A percentile compares a stretch with the other conserved stretches of the same genome.
Evolutionary conservation across 2,113 vertebrate species (phyloP).

Genomic region (Orcinus orca): DNA sequence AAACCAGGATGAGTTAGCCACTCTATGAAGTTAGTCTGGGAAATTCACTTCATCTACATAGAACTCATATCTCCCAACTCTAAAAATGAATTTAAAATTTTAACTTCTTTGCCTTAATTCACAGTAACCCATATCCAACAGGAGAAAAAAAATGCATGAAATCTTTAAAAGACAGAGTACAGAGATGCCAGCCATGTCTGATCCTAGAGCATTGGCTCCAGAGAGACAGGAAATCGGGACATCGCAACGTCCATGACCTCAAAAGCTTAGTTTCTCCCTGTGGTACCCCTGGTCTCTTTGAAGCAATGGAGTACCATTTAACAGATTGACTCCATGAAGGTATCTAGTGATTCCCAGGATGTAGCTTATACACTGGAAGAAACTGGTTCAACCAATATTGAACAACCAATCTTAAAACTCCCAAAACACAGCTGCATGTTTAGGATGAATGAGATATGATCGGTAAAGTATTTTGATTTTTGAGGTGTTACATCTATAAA

Average conservation of each 20-base stretch:
- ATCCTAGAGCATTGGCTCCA: not conserved
- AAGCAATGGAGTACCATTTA: not conserved
- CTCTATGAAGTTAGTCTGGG: not conserved
- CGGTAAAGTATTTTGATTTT: constrained; percentile 29
- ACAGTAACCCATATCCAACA: not conserved
- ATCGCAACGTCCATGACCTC: not conserved
- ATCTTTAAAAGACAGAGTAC: not conserved
- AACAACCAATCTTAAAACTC: not conserved
- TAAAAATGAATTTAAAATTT: not conserved
- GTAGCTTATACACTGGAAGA: not conserved
- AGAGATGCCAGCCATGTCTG: not conserved
- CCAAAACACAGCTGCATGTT: not conserved
- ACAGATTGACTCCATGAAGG: not conserved
- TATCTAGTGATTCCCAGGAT: not conserved
- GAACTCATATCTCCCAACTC: not conserved
- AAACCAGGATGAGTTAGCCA: not conserved
- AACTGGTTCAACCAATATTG: not conserved
- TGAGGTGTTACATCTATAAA: not conserved
- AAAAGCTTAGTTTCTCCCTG: not conserved
- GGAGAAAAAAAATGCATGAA: not conserved
- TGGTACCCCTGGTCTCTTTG: not conserved
- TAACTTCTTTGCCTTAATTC: not conserved
- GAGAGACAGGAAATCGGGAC: not conserved
- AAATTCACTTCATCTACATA: not conserved
- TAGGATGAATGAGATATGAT: not conserved